phyloP scores from a whole-genome alignment of 2,888 invertebrate species.

The Parascotia fuliginaria region DNA sequence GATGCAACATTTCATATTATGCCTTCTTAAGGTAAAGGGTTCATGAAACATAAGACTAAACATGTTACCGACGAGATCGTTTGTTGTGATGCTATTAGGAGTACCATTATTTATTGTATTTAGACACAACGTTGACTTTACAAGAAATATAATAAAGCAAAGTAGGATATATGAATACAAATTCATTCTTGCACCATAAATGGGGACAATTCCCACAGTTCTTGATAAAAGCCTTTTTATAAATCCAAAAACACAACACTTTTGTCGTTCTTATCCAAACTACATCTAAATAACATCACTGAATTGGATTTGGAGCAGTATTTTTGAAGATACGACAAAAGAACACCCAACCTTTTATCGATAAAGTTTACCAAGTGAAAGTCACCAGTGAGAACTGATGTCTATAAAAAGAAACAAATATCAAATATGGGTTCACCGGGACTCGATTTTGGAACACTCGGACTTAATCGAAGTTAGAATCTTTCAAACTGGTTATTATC shows the following conservation, averaged over 20 bases:
- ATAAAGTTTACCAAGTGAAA: constrained; percentile 38
- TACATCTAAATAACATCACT: constrained; percentile 25
- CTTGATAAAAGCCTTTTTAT: neutral
- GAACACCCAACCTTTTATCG: constrained; percentile 39
- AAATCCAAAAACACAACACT: neutral
- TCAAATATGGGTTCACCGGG: constrained; percentile 8
- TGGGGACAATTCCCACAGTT: too few species aligned
- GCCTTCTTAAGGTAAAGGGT: constrained; percentile 3
- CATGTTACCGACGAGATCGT: neutral
- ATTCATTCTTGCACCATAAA: too few species aligned
- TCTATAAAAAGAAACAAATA: constrained; percentile 7
- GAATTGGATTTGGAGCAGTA: constrained; percentile 22
- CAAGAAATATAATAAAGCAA: too few species aligned
- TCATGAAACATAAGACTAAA: constrained; percentile 7
- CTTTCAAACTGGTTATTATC: constrained; percentile 8
- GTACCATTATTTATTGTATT: too few species aligned
- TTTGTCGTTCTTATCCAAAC: constrained; percentile 25
- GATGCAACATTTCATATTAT: constrained; percentile 39
- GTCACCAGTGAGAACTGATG: constrained; percentile 16
- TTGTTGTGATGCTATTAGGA: neutral
- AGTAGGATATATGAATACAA: too few species aligned
- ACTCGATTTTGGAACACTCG: constrained; percentile 12
- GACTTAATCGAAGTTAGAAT: constrained; percentile 15
- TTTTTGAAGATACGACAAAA: constrained; percentile 35
- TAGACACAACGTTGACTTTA: too few species aligned